These are phyloP conservation scores for Empis stercorea DNA, from an alignment of 2,888 invertebrate genomes.

Conservation along the genomic window DNA sequence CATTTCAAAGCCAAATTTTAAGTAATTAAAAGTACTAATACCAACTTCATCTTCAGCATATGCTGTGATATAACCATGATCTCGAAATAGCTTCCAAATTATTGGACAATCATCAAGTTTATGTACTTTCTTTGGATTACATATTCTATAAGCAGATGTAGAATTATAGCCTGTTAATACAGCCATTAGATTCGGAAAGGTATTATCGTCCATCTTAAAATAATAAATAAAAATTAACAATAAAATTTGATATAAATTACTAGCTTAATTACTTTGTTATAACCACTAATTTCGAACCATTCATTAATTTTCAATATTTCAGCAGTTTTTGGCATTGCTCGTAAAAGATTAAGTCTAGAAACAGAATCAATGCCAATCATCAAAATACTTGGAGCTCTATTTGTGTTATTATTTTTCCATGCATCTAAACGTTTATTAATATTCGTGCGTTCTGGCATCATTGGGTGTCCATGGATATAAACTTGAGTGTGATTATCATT, in stretches of 20 bases:
- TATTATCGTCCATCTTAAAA: conserved; percentile 70
- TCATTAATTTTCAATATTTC: conserved; percentile 51
- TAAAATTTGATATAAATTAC: too few species aligned
- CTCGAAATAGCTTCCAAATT: conserved; percentile 63
- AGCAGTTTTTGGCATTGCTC: conserved; percentile 62
- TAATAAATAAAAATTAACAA: background rate
- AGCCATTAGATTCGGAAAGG: conserved; percentile 81
- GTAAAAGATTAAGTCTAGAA: conserved; percentile 61
- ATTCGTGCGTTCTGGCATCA: conserved; percentile 39
- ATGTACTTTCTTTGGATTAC: conserved; percentile 31
- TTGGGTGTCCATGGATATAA: conserved; percentile 40
- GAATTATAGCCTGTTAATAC: conserved; percentile 55
- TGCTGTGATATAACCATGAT: conserved; percentile 61
- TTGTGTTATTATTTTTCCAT: conserved; percentile 19
- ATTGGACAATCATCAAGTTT: conserved; percentile 58
- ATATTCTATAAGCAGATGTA: conserved; percentile 36
- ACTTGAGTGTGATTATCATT: conserved; percentile 23
- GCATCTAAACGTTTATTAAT: conserved; percentile 36
- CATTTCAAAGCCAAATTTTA: conserved; percentile 55
- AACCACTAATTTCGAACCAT: conserved; percentile 62
- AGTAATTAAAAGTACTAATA: conserved; percentile 57
- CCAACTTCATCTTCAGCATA: conserved; percentile 64
- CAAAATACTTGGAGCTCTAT: conserved; percentile 48
- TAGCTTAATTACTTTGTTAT: conserved; percentile 53
- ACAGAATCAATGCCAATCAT: conserved; percentile 77